Evolutionary conservation across 2,888 invertebrate genomes (phyloP).

Genomic region (Hetaerina titia): DNA sequence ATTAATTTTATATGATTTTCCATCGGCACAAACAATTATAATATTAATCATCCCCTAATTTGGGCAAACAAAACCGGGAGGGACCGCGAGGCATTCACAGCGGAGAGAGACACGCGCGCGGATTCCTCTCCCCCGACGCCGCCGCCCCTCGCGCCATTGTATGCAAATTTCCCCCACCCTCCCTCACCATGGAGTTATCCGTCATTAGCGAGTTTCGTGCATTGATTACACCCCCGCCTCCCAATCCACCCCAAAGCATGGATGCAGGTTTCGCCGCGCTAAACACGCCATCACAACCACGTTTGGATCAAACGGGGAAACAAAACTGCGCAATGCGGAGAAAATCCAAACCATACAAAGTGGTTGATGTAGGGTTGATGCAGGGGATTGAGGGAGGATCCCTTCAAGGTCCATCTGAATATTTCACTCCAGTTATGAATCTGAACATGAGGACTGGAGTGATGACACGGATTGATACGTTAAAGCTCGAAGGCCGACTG

Average conservation of each 20-base stretch:
- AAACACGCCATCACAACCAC: neutral
- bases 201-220: neutral
- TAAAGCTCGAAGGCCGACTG: too few species aligned
- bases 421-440: too few species aligned
- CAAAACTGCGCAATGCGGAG: too few species aligned
- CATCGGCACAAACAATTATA: neutral
- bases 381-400: too few species aligned
- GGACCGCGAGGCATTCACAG: neutral
- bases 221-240: neutral
- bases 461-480: too few species aligned
- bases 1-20: neutral
- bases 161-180: neutral
- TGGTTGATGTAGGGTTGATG: too few species aligned
- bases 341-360: too few species aligned
- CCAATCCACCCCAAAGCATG: neutral
- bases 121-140: neutral
- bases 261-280: neutral
- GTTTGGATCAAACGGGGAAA: neutral
- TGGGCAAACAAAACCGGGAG: neutral
- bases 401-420: too few species aligned
- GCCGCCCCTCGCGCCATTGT: neutral
- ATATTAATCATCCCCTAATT: neutral
- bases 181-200: neutral
- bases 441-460: too few species aligned
- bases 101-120: neutral